These are phyloP conservation scores for Beroe forskalii DNA, from an alignment of 37 sponge, comb jelly and placozoan species.

Conservation along the genomic window DNA sequence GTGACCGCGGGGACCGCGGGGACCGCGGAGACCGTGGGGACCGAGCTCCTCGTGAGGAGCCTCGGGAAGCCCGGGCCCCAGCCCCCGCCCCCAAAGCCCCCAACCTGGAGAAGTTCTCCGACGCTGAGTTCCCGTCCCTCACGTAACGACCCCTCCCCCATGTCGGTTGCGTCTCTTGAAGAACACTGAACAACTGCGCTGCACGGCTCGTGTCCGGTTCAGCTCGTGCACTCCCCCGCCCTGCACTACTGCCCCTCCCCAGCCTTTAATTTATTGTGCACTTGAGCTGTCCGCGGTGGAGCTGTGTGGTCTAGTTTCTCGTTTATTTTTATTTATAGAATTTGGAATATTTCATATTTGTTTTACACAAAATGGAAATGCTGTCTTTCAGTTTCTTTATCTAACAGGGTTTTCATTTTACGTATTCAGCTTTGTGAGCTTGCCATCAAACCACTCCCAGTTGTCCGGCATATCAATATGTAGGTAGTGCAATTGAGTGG, in stretches of 20 bases:
- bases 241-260: background rate
- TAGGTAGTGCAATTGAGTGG: too few relatives aligned
- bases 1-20: background rate
- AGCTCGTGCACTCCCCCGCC: background rate
- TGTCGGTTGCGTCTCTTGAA: constrained; percentile 11
- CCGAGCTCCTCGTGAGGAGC: background rate
- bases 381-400: too few relatives aligned
- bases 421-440: too few relatives aligned
- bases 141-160: constrained; percentile 6
- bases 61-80: background rate
- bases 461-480: too few relatives aligned
- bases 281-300: background rate
- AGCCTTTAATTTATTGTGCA: constrained; percentile 9
- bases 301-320: background rate
- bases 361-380: constrained; percentile 63
- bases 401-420: too few relatives aligned
- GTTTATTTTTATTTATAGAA: constrained; percentile 65
- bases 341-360: constrained; percentile 61
- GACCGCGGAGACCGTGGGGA: constrained; percentile 20
- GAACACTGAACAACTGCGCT: constrained; percentile 14
- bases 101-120: constrained; percentile 53
- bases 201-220: background rate
- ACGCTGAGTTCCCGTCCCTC: constrained; percentile 33
- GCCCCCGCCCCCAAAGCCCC: constrained; percentile 27
- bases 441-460: too few relatives aligned